Conservation (phyloP, 2,797 vertebrate genomes). For the Melanogrammus aeglefinus region DNA sequence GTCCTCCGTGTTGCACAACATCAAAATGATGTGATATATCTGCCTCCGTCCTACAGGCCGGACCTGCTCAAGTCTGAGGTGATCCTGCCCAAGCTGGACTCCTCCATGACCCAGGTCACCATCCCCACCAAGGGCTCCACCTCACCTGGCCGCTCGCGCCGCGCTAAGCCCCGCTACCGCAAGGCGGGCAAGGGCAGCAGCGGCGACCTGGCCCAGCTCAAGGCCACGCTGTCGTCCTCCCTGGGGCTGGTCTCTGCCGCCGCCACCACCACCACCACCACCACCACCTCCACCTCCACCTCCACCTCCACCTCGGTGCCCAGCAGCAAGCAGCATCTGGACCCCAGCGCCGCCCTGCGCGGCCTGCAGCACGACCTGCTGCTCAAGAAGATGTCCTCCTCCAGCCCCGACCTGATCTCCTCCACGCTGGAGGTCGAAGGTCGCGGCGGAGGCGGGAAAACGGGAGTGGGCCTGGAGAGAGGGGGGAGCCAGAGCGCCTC, state of each 20-base stretch:
- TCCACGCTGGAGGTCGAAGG: constrained; percentile 80
- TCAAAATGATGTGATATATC: background rate
- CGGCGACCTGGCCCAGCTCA: constrained; percentile 82
- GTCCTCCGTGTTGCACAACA: background rate
- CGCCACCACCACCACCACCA: constrained; percentile 62
- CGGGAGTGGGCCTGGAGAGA: constrained; percentile 61
- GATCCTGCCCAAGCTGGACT: constrained; percentile 88
- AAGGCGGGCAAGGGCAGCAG: constrained; percentile 86
- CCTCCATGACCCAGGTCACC: constrained; percentile 86
- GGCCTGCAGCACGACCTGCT: constrained; percentile 85
- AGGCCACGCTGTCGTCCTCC: constrained; percentile 73
- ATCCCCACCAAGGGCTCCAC: constrained; percentile 89
- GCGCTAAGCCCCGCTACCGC: constrained; percentile 88
- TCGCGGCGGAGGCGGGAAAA: constrained; percentile 70
- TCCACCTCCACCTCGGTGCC: constrained; percentile 62
- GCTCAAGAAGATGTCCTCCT: constrained; percentile 87
- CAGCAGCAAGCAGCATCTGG: constrained; percentile 72
- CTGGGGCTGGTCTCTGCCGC: constrained; percentile 64
- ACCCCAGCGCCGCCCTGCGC: constrained; percentile 70
- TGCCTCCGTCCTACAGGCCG: constrained; percentile 72
- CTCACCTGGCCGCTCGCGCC: constrained; percentile 85
- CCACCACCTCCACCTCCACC: constrained; percentile 50
- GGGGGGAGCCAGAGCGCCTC: constrained; percentile 73
- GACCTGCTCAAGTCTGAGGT: constrained; percentile 93
- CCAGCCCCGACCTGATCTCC: constrained; percentile 90